Evolutionary conservation across 2,113 vertebrate genomes (phyloP), one percentile per base, ranked within the genome.

Genomic region (Scatophagus argus): DNA sequence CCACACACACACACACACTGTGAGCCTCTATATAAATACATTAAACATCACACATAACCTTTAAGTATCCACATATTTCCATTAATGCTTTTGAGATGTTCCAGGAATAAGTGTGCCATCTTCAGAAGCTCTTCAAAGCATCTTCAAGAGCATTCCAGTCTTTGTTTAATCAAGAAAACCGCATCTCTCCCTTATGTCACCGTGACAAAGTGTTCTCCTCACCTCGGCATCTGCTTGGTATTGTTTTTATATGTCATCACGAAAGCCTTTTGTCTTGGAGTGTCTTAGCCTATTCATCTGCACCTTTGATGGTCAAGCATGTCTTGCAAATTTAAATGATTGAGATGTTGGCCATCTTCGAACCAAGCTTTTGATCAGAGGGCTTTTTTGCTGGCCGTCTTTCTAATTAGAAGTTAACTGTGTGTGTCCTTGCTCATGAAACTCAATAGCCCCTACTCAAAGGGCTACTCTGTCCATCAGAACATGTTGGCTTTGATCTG

Each of bases 261-360:
- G 12, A 79, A 54, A 8, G 2, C 31, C 56, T 81, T 89, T 88
- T 89, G 84, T 92, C 47, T 81, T 39, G 8, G 29, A 84, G 81
- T 47, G 67, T 88, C 86, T 84, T 86, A 39, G 77, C 77, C 32
- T 21, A 56, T 79, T 87, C 63, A 85, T 17, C 34, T n/a, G 2
- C 41, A 88, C 85, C 87, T 92, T 92, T 93, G 92, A 92, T 90
- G 81, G 82, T 84, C 71, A 74, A 85, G 67, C 77, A 49, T 79
- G 77, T 82, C 72, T 68, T 8, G 11, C 38, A 60, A 38, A 90
- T 90, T 81, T 23, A 80, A 89, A 92, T 84, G 79, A 82, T 55
- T 75, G 81, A 62, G 74, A 70, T 59, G 68, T 56, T 56, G 43
- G 55, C 69, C 51, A 32, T 90, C 86, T 91, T 87, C 5, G 67